phyloP scores from a whole-genome alignment of 37 sponge, comb jelly and placozoan species.

The Axinella damicornis region DNA sequence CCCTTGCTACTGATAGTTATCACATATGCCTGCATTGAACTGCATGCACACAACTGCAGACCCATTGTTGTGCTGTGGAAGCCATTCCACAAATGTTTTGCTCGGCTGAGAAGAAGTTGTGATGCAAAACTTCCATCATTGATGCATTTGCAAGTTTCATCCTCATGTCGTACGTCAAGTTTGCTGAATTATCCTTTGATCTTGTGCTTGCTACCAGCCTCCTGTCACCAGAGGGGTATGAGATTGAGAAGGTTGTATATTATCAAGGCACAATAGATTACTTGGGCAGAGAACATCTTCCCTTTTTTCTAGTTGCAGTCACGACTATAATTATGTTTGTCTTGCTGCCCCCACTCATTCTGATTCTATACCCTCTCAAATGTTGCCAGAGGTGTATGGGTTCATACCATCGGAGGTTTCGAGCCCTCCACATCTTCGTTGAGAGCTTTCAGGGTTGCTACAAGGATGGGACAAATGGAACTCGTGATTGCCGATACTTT shows the following conservation, averaged over 20 bases:
- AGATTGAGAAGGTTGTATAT: neutral
- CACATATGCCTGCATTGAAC: neutral
- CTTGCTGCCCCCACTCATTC: neutral
- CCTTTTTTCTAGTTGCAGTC: neutral
- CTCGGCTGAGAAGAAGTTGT: neutral
- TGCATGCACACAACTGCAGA: neutral
- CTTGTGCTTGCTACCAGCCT: neutral
- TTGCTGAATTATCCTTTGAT: neutral
- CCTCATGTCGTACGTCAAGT: neutral
- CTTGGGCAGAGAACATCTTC: neutral
- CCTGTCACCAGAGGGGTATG: neutral
- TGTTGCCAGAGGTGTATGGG: neutral
- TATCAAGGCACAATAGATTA: neutral
- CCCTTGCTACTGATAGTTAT: neutral
- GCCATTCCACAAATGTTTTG: neutral
- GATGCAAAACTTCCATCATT: neutral
- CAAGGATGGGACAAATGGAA: constrained; percentile 2
- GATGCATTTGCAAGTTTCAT: constrained; percentile 12
- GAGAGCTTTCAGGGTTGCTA: neutral
- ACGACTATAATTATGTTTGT: neutral
- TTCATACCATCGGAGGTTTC: neutral
- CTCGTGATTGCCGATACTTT: neutral
- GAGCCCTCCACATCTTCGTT: neutral
- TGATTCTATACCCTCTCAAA: neutral
- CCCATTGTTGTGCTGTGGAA: neutral